Evolutionary conservation across 2,888 invertebrate species (phyloP), one percentile per base, ranked within the genome.

Genomic region (Melanostoma scalare): DNA sequence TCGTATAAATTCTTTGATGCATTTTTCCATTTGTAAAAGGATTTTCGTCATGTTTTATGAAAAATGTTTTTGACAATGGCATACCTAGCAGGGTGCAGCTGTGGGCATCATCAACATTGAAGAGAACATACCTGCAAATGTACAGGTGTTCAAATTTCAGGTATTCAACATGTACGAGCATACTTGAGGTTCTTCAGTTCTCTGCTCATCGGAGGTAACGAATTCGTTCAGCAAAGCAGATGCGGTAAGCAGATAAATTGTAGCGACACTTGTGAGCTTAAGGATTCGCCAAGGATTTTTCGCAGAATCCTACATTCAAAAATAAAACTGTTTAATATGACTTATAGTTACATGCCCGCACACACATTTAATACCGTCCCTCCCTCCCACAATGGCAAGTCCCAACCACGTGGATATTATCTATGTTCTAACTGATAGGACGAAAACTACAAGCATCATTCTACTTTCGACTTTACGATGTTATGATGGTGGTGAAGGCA

Each of bases 71-170:
- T 48, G 56, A 73, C 56, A 77, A 52, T 63, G 44, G 20, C 31
- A 61, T 61, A 46, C 42, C 46, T 42, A 35, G 48, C 46, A 58
- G 52, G 52, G 52, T 48, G 44, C 44, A 46, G 20, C 20, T 20
- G 20, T 20, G 20, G 20, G 20, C 20, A 20, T 20, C 20, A 20
- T 20, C 20, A 20, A 20, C 20, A 20, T 20, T 20, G 20, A 72
- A 30, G 71, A 58, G 36, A 40, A 10, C 35, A 63, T 58, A 72
- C 60, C 50, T 68, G 53, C 9, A 65, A 56, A n/a, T 63, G 8
- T 40, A 71, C 65, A 65, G 73, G 73, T 79, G 79, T 79, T 73
- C 9, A 42, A 52, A 73, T 68, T 73, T 71, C 60, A 67, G 78
- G 78, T 79, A 73, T 68, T 79, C 73, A 68, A 68, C 60, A 42